Conservation (phyloP, 35 echinoderm and acorn worm species). For the Apostichopus californicus region DNA sequence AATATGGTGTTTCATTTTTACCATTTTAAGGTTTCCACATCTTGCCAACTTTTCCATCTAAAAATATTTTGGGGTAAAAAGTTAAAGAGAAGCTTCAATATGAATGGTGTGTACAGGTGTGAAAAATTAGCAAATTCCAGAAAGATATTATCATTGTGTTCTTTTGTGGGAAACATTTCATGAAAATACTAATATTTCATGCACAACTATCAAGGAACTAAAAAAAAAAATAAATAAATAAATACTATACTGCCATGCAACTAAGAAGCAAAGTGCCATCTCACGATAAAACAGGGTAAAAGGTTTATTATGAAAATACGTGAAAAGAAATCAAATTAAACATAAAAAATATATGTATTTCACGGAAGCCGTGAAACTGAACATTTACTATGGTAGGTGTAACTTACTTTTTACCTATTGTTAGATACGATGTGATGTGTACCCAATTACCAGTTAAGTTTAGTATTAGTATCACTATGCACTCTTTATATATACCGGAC, state of each 20-base stretch:
- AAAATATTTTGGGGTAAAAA: not conserved
- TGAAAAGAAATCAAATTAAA: not conserved
- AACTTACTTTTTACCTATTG: too few species aligned
- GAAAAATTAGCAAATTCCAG: too few species aligned
- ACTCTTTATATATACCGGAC: too few species aligned
- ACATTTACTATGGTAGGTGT: too few species aligned
- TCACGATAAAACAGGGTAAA: not conserved
- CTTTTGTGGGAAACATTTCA: not conserved
- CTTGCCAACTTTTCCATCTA: constrained; percentile 13
- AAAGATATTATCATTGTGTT: not conserved
- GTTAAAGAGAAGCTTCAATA: too few species aligned
- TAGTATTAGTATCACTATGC: too few species aligned
- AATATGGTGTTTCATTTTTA: not conserved
- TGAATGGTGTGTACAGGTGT: too few species aligned
- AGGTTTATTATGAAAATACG: not conserved
- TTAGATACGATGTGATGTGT: too few species aligned
- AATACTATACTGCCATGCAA: not conserved
- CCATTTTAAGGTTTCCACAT: not conserved
- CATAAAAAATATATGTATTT: too few species aligned
- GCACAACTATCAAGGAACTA: not conserved
- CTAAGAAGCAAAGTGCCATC: not conserved
- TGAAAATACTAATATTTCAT: not conserved
- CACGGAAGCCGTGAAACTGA: too few species aligned
- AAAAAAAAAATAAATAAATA: too few species aligned
- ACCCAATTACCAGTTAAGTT: too few species aligned